A percentile compares a stretch with the other conserved stretches of the same genome.
These are phyloP conservation scores for Montipora capricornis DNA, from an alignment of 64 coral and sea anemone species.

Conservation along the genomic window DNA sequence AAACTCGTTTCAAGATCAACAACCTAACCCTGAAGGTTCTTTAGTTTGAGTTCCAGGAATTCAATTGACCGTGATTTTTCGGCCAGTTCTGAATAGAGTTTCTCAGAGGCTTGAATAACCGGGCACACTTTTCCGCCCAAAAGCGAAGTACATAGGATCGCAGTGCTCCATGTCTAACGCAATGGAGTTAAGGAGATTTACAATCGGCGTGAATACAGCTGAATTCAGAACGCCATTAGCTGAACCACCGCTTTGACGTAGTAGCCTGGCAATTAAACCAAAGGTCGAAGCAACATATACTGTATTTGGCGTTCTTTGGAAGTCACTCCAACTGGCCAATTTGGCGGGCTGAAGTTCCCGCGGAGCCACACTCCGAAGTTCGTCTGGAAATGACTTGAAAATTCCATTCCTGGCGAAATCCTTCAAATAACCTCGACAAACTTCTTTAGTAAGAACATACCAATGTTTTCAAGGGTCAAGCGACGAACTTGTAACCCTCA, in stretches of 20 bases:
- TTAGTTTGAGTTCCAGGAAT: background rate
- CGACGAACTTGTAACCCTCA: slow-evolving; percentile 23
- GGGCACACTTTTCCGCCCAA: background rate
- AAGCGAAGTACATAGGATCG: background rate
- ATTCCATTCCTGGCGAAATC: slow-evolving; percentile 11
- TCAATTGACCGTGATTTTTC: background rate
- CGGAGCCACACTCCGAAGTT: slow-evolving; percentile 18
- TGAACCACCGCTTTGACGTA: slow-evolving; percentile 9
- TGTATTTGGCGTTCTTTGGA: background rate
- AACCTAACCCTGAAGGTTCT: background rate
- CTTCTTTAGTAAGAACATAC: slow-evolving; percentile 34
- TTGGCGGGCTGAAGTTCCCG: slow-evolving; percentile 34
- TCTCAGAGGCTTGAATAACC: background rate
- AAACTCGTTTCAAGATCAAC: background rate
- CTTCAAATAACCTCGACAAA: background rate
- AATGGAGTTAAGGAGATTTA: background rate
- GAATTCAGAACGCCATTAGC: background rate
- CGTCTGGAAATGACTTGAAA: slow-evolving; percentile 41
- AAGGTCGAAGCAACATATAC: slow-evolving; percentile 23
- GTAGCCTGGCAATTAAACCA: slow-evolving; percentile 7
- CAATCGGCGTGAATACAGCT: background rate
- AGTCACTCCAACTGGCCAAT: background rate
- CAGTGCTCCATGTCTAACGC: background rate
- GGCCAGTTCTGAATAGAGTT: background rate
- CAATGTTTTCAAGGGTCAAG: slow-evolving; percentile 45